These are phyloP conservation scores for Tipula helvola DNA, from an alignment of 2,888 invertebrate species.

Conservation along the genomic window DNA sequence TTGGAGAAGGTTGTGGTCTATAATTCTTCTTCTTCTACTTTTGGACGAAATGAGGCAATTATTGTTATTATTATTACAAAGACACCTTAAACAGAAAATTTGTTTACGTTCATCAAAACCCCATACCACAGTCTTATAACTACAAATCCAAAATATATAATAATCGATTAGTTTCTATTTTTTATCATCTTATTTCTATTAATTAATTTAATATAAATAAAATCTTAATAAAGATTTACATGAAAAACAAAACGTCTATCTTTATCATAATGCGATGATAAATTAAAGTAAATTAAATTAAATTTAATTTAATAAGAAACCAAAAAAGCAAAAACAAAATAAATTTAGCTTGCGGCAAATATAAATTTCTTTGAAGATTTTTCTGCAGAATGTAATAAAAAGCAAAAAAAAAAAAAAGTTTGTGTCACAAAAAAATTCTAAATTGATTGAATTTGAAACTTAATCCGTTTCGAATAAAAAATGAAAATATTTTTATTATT, in stretches of 20 bases:
- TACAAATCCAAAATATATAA: not conserved
- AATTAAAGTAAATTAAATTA: not conserved
- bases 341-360: not conserved
- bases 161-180: not conserved
- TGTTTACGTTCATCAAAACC: too few species aligned
- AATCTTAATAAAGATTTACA: not conserved
- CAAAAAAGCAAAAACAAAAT: not conserved
- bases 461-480: not conserved
- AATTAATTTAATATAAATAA: not conserved
- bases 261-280: not conserved
- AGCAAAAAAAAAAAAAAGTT: not conserved
- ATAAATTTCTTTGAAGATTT: not conserved
- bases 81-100: too few species aligned
- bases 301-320: not conserved
- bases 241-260: not conserved
- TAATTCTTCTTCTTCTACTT: too few species aligned
- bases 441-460: not conserved
- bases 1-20: too few species aligned
- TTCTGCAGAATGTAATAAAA: not conserved
- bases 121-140: too few species aligned
- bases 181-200: not conserved
- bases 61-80: too few species aligned
- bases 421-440: not conserved
- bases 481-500: not conserved
- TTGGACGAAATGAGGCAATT: too few species aligned